Evolutionary conservation across 2,113 vertebrate species (phyloP).

Genomic region (Neolamprologus devosi): DNA sequence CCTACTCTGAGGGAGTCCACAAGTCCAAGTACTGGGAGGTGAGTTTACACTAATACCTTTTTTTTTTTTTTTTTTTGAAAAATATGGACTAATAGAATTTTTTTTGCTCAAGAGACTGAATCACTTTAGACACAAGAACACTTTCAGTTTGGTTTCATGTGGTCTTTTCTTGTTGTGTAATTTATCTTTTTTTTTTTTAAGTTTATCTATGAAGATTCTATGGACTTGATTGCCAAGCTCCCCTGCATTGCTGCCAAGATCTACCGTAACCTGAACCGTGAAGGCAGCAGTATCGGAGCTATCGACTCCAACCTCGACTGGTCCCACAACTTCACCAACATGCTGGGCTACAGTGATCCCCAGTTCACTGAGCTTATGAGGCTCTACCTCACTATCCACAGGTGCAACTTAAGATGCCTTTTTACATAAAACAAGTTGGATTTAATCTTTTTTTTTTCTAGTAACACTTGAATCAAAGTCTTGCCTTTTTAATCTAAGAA

Average conservation of each 20-base stretch:
- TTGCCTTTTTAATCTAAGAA: neutral
- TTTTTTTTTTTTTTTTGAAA: neutral
- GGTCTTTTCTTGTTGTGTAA: neutral
- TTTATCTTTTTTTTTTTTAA: slow-evolving; percentile 3
- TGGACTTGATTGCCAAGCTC: slow-evolving; percentile 96
- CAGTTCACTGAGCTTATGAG: slow-evolving; percentile 96
- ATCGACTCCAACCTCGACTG: slow-evolving; percentile 94
- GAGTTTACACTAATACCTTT: neutral
- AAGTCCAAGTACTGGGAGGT: slow-evolving; percentile 97
- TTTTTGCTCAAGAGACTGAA: neutral
- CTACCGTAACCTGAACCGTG: slow-evolving; percentile 93
- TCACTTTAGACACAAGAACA: neutral
- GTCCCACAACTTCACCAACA: slow-evolving; percentile 97
- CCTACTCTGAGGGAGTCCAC: slow-evolving; percentile 88
- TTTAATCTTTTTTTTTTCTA: neutral
- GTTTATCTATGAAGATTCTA: slow-evolving; percentile 92
- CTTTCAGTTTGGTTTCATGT: neutral
- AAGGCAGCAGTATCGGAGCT: slow-evolving; percentile 94
- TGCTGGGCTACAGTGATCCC: slow-evolving; percentile 88
- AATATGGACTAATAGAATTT: neutral
- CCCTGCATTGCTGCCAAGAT: slow-evolving; percentile 96
- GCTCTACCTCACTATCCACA: slow-evolving; percentile 98
- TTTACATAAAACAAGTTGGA: neutral
- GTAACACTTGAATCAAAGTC: neutral
- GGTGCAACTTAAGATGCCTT: slow-evolving; percentile 57